Evolutionary conservation across 2,113 vertebrate genomes (phyloP), one percentile per base, ranked within the genome.

Genomic region (Brachyistius frenatus): DNA sequence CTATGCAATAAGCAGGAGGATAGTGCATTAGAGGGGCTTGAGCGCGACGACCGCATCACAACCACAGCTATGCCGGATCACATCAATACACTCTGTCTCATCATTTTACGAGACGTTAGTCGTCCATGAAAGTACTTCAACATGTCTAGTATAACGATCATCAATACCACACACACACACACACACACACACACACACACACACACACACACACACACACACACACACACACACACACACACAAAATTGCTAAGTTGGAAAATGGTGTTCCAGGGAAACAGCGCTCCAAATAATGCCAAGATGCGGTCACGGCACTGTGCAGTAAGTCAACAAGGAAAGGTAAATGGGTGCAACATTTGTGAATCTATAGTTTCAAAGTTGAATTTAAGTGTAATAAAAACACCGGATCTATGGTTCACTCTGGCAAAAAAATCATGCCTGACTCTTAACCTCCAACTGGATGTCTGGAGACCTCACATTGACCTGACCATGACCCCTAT

Each of bases 101-200:
- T 89, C 84, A 72, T 74, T 86, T 89, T 82, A 85, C 30, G 66
- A 84, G 78, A 85, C 66, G 44, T 72, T 83, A 71, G 83, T 85
- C 77, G 84, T 85, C 89, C 80, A 79, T 81, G 70, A 87, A 92
- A 87, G 73, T 55, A 61, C 71, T 88, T 86, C 90, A 91, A 67
- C 73, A 80, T 89, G 89, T 86, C 73, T 44, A 47, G 69, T 84
- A 55, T 57, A 88, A 80, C 71, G 61, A 49, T 82, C 80, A 76
- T 81, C 69, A 56, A 37, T 70, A 67, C 74, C 76, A 64, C 79
- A 85, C 66, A 72, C 71, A 73, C 70, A 23, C n/a, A 80, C 73
- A 52, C 63, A 76, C 10, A 44, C n/a, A 73, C 47, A 11, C 30
- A 52, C 8, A 56, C n/a, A 52, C 63, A 76, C 10, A 44, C n/a